These are phyloP conservation scores for Orestias chungarensis DNA, from an alignment of 2,797 vertebrate genomes.

Conservation along the genomic window DNA sequence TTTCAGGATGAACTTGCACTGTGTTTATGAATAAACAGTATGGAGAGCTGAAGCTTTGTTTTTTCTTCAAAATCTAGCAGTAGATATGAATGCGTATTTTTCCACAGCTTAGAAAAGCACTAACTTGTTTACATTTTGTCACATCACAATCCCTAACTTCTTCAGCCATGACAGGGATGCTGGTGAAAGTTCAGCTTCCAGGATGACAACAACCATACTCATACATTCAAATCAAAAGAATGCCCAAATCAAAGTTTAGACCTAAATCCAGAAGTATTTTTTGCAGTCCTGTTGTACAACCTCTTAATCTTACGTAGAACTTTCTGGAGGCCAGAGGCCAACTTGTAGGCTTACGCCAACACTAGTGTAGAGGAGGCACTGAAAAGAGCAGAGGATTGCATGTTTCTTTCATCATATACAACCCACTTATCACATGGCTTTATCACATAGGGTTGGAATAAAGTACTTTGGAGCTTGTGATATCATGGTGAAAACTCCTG, in stretches of 20 bases:
- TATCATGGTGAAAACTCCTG: neutral
- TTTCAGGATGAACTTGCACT: conserved; percentile 37
- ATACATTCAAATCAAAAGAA: neutral
- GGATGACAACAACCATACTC: neutral
- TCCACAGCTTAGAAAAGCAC: neutral
- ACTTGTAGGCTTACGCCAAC: no score
- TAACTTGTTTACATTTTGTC: neutral
- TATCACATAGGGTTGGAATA: neutral
- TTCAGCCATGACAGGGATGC: neutral
- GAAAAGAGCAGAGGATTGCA: no score
- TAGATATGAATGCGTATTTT: neutral
- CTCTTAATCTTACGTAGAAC: no score
- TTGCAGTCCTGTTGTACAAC: no score
- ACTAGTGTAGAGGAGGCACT: no score
- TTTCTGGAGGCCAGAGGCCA: no score
- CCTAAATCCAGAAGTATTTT: neutral
- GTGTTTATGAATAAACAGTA: conserved; percentile 49
- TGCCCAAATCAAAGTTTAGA: neutral
- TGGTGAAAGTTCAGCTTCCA: neutral
- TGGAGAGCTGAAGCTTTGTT: conserved; percentile 11
- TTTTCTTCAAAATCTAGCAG: no score
- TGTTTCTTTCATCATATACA: neutral
- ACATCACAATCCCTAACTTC: neutral
- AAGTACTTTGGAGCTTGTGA: neutral
- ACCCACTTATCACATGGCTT: neutral